These are phyloP conservation scores for Diachasma alloeum DNA, from an alignment of 1,140 invertebrate genomes.

Conservation along the genomic window DNA sequence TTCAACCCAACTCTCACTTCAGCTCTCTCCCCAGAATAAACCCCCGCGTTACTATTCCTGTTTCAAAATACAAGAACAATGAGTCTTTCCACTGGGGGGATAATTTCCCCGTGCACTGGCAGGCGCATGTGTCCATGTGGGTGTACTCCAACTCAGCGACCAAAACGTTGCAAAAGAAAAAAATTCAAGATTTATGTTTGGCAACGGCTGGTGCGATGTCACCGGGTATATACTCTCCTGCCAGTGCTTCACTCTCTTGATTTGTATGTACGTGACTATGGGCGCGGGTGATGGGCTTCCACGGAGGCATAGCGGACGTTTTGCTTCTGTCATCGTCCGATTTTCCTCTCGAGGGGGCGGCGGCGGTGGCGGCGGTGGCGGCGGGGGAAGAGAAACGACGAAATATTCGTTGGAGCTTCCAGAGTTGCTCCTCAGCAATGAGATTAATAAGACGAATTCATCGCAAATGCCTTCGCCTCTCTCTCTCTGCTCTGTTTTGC, in stretches of 20 bases:
- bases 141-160: background rate
- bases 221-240: background rate
- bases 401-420: slow-evolving; percentile 22
- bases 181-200: slow-evolving; percentile 16
- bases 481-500: slow-evolving; percentile 7
- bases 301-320: background rate
- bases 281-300: background rate
- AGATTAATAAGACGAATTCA: slow-evolving; percentile 36
- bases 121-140: background rate
- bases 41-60: background rate
- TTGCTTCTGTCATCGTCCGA: slow-evolving; percentile 9
- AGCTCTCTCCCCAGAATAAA: background rate
- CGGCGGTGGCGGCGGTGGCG: no score
- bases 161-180: background rate
- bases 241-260: background rate
- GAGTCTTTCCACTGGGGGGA: background rate
- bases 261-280: background rate
- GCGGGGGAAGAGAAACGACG: background rate
- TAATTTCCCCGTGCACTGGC: background rate
- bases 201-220: slow-evolving; percentile 3
- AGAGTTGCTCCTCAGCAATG: slow-evolving; percentile 38
- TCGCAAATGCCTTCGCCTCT: slow-evolving; percentile 7
- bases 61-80: background rate
- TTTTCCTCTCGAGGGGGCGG: no score
- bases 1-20: no score